Percentiles rank a stretch among this genome's conserved stretches.
Conservation (phyloP, 2,888 invertebrate species). For the Eurytoma adleriae region DNA sequence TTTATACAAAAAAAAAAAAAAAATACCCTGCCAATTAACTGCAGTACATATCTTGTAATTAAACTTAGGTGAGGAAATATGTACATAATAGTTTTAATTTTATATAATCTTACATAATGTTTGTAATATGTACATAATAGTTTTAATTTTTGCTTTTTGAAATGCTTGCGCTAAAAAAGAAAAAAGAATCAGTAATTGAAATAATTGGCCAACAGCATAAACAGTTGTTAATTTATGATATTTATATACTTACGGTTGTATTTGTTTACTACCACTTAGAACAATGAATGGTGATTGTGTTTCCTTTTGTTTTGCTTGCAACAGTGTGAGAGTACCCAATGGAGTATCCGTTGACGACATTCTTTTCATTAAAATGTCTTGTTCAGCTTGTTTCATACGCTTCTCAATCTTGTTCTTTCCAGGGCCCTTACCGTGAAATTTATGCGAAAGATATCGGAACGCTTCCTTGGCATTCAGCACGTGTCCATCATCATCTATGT, state of each 20-base stretch:
- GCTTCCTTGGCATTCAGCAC: conserved; percentile 96
- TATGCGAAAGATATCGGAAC: conserved; percentile 96
- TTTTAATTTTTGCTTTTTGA: conserved; percentile 73
- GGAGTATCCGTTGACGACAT: conserved; percentile 99
- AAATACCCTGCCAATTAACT: conserved; percentile 9
- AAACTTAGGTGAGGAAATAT: conserved; percentile 8
- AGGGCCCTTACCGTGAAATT: conserved; percentile 99
- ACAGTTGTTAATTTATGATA: not conserved
- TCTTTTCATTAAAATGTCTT: conserved; percentile 96
- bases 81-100: too few species aligned
- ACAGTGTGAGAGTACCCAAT: conserved; percentile 93
- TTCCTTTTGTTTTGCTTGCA: conserved; percentile 97
- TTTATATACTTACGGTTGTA: conserved; percentile 75
- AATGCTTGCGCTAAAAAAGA: conserved; percentile 74
- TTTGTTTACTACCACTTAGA: conserved; percentile 91
- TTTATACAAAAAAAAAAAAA: not conserved
- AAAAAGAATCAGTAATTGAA: conserved; percentile 40
- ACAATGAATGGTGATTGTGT: conserved; percentile 95
- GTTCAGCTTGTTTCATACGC: conserved; percentile 94
- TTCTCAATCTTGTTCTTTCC: conserved; percentile 99
- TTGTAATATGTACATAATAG: conserved; percentile 40
- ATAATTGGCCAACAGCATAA: not conserved
- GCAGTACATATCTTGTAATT: conserved; percentile 8
- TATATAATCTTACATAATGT: not conserved
- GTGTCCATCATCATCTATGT: conserved; percentile 97